Base-by-base conservation (phyloP, 2,888 invertebrate genomes). In the Leptinotarsa rubiginosa region DNA sequence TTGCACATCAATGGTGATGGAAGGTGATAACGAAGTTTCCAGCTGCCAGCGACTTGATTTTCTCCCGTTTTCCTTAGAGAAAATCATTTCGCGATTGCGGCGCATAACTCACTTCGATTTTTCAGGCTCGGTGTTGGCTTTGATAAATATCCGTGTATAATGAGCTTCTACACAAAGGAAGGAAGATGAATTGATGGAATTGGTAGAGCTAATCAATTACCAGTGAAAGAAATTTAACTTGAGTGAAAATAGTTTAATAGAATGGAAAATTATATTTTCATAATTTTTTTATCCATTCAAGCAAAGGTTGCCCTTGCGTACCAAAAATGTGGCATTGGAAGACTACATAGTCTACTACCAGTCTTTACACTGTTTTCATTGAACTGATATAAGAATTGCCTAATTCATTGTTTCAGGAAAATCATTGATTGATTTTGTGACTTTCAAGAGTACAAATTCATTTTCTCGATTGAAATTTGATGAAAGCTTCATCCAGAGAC, bases 61-160 rank as follows among this genome's bases (percentile, higher is more conserved):
- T 69, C 72, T 75, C 70, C 78, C 75, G 75, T 78, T 79, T 78
- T 80, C 79, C 79, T 78, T 65, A 70, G 78, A 78, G 80, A 79
- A 78, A 80, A 77, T 79, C 77, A 77, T 79, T 80, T 79, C 69
- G 73, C 77, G 74, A 78, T 79, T 77, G 78, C 77, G 73, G 75
- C 70, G 67, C 72, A 65, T 78, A 75, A 75, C 69, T 72, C 69
- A 75, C 72, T 75, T 74, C 75, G 66, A 52, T 72, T 69, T 73
- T 69, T 62, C 52, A 47, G 56, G 47, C 52, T 64, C 13, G 54
- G n/a, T 69, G 69, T 69, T 69, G 54, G 65, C 69, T 50, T 56
- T 65, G 67, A 64, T 72, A 59, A 62, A 72, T 59, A 66, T 50
- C 50, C 50, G 50, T 15, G n/a, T 54, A 52, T 54, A 52, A 68